Conservation (phyloP, 2,888 invertebrate species). For the Zaprionus obscuricornis region DNA sequence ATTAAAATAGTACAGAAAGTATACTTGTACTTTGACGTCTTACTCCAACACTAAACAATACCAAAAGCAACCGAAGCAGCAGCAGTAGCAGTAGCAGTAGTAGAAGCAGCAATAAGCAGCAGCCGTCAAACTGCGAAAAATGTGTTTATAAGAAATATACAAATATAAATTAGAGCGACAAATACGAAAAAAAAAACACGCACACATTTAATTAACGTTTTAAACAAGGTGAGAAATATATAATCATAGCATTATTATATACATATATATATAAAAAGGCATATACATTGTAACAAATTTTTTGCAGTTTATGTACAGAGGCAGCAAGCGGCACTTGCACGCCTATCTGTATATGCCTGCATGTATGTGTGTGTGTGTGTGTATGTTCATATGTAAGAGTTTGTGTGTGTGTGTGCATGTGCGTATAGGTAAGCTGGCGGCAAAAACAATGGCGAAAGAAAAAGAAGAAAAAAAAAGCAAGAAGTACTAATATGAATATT, state of each 20-base stretch:
- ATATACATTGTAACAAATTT: too few species aligned
- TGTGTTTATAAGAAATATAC: constrained; percentile 3
- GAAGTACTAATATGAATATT: too few species aligned
- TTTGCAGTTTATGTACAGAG: too few species aligned
- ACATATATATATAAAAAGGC: too few species aligned
- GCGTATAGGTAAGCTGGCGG: constrained; percentile 40
- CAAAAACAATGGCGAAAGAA: constrained; percentile 52
- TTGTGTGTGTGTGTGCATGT: not conserved
- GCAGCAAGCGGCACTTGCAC: too few species aligned
- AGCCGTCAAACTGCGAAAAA: constrained; percentile 9
- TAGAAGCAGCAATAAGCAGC: not conserved
- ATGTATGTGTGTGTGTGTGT: not conserved
- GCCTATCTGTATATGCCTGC: not conserved
- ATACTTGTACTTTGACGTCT: too few species aligned
- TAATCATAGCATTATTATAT: too few species aligned
- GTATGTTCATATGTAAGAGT: constrained; percentile 8
- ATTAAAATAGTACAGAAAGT: too few species aligned
- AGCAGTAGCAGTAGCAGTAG: not conserved
- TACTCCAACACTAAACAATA: not conserved
- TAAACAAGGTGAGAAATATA: too few species aligned
- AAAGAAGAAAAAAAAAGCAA: not conserved
- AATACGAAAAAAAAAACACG: too few species aligned
- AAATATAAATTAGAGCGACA: too few species aligned
- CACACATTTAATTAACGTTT: too few species aligned
- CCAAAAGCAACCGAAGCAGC: constrained; percentile 1